Evolutionary conservation across 2,888 invertebrate species (phyloP).

Genomic region (Stenchaetothrips biformis): DNA sequence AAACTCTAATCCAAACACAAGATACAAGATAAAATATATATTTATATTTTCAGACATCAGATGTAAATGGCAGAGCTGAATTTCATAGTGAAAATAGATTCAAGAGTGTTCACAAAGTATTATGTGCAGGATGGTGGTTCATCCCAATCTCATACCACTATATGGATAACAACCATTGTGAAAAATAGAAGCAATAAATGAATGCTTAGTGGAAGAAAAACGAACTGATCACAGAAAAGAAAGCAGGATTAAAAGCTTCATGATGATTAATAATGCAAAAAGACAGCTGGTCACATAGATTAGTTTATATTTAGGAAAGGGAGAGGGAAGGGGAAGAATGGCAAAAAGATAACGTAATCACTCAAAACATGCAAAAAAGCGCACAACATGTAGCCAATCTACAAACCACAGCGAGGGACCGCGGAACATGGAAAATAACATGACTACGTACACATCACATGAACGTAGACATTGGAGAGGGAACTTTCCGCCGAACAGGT

Average conservation of each 20-base stretch:
- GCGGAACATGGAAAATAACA: not conserved
- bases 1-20: not conserved
- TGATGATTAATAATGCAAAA: not conserved
- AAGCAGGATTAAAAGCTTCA: not conserved
- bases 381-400: not conserved
- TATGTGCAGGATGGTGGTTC: conserved; percentile 18
- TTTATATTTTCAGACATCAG: not conserved
- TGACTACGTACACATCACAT: not conserved
- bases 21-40: not conserved
- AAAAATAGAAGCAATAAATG: not conserved
- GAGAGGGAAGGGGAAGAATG: not conserved
- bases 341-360: not conserved
- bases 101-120: not conserved
- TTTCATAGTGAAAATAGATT: not conserved
- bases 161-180: not conserved
- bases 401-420: not conserved
- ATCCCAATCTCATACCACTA: not conserved
- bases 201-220: not conserved
- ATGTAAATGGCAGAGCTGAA: not conserved
- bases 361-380: not conserved
- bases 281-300: not conserved
- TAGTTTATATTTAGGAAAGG: not conserved
- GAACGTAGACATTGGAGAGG: not conserved
- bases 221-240: not conserved
- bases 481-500: not conserved